These are phyloP conservation scores for Itoplectis maculator DNA, from an alignment of 2,888 invertebrate species.

Conservation along the genomic window DNA sequence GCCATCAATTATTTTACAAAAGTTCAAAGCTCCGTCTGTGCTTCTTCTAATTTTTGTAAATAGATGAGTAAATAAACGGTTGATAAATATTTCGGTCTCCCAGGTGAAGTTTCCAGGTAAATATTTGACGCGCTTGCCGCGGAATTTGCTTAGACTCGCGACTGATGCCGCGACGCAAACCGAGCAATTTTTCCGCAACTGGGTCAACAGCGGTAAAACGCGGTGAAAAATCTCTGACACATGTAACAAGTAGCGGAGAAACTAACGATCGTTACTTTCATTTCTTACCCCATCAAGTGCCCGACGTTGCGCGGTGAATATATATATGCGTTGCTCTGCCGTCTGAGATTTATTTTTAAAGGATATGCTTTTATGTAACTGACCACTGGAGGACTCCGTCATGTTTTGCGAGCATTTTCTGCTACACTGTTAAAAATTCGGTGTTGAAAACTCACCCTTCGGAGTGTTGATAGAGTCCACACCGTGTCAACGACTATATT, in stretches of 20 bases:
- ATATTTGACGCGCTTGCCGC: background rate
- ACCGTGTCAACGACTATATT: no score
- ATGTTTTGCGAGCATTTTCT: no score
- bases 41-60: background rate
- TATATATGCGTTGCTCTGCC: background rate
- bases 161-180: background rate
- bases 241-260: background rate
- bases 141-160: background rate
- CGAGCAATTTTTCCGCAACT: background rate
- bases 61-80: background rate
- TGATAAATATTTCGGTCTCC: background rate
- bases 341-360: background rate
- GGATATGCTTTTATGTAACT: background rate
- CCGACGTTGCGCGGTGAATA: background rate
- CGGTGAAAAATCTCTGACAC: background rate
- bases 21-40: background rate
- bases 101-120: background rate
- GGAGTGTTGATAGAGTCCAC: no score
- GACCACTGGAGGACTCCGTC: no score
- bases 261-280: background rate
- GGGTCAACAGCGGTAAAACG: background rate
- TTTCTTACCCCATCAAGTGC: background rate
- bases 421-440: no score
- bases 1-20: conserved; percentile 2
- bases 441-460: no score